A percentile compares a stretch with the other conserved stretches of the same genome.
Conservation (phyloP, 2,888 invertebrate genomes). For the Macropis europaea region DNA sequence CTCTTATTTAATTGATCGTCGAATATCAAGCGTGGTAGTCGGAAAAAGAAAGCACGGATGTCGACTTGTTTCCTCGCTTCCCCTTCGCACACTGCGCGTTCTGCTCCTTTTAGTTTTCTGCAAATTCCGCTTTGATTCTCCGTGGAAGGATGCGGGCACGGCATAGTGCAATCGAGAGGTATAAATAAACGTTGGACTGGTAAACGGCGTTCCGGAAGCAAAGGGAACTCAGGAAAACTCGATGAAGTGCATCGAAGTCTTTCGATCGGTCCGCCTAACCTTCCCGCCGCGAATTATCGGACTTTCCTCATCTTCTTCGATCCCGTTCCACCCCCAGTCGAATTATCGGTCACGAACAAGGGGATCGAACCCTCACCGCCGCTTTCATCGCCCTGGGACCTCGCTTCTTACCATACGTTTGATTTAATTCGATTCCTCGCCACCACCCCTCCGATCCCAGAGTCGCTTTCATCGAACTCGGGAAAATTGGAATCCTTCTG, state of each 20-base stretch:
- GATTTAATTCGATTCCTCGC: constrained; percentile 56
- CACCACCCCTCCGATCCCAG: constrained; percentile 23
- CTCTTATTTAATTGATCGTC: constrained; percentile 34
- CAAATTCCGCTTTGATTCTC: no score
- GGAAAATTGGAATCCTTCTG: no score
- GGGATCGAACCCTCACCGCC: constrained; percentile 3
- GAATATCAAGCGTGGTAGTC: constrained; percentile 13
- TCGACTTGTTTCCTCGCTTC: not conserved
- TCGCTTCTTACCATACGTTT: constrained; percentile 52
- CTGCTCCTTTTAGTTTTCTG: no score
- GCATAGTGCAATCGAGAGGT: no score
- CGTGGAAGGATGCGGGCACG: no score
- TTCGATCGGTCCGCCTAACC: not conserved
- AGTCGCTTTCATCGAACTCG: no score
- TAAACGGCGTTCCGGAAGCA: not conserved
- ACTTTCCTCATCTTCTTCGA: constrained; percentile 5
- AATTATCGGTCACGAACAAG: constrained; percentile 49
- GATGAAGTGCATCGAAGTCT: constrained; percentile 25
- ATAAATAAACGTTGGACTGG: no score
- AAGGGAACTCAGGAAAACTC: not conserved
- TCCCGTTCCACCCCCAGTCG: constrained; percentile 23
- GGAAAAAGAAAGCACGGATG: not conserved
- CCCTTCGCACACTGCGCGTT: no score
- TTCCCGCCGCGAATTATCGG: constrained; percentile 32
- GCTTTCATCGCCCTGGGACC: constrained; percentile 6